Evolutionary conservation across 2,113 vertebrate species (phyloP).

Genomic region (Plecturocebus donacophilus): DNA sequence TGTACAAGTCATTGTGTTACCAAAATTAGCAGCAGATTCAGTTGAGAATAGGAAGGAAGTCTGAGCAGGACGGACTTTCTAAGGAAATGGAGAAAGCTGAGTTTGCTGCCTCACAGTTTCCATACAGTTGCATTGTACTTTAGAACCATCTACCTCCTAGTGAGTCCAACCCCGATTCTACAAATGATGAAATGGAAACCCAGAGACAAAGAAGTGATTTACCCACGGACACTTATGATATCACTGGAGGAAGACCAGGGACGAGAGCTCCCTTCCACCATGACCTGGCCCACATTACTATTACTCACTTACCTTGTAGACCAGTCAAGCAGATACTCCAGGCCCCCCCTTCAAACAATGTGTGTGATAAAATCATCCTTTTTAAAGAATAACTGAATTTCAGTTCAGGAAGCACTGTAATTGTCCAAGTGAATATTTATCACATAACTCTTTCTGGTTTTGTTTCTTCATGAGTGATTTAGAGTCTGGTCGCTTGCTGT

Average conservation of each 20-base stretch:
- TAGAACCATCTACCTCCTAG: not conserved
- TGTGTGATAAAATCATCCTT: not conserved
- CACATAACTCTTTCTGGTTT: not conserved
- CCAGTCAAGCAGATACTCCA: not conserved
- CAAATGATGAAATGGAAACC: not conserved
- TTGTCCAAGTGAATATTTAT: not conserved
- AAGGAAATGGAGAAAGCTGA: conserved; percentile 32
- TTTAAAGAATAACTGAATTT: not conserved
- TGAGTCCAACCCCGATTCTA: not conserved
- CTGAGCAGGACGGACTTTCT: not conserved
- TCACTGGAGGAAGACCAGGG: not conserved
- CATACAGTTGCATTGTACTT: not conserved
- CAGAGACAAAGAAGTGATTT: not conserved
- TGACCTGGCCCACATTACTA: not conserved
- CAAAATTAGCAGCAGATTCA: conserved; percentile 25
- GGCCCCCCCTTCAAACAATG: not conserved
- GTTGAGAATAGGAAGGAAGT: conserved; percentile 48
- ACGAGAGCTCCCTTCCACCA: not conserved
- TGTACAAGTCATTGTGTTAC: not conserved
- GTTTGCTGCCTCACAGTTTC: not conserved
- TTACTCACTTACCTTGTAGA: not conserved
- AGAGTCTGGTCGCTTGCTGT: not conserved
- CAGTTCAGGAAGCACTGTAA: not conserved
- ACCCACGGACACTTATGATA: too few relatives aligned
- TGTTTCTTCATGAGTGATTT: not conserved